phyloP scores from a whole-genome alignment of 2,888 invertebrate species.

The Pandemis heparana region DNA sequence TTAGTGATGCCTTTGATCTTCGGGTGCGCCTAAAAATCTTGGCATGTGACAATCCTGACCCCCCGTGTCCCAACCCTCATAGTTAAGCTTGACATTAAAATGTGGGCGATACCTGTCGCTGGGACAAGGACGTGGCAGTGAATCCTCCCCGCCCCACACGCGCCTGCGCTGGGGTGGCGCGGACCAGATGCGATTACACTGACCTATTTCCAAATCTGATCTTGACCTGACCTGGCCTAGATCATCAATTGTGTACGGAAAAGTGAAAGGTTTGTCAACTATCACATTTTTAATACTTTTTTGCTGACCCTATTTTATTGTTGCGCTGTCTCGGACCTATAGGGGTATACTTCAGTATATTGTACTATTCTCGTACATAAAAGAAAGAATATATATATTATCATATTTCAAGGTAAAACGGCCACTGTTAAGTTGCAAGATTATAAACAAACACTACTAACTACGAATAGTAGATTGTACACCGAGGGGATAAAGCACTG shows the following conservation, averaged over 20 bases:
- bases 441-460: no score
- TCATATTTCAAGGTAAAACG: no score
- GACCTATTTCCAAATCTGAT: conserved; percentile 72
- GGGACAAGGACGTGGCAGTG: conserved; percentile 39
- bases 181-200: conserved; percentile 64
- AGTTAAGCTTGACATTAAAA: conserved; percentile 26
- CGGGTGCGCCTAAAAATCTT: background rate
- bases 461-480: no score
- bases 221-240: conserved; percentile 66
- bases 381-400: no score
- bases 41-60: background rate
- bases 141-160: conserved; percentile 41
- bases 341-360: no score
- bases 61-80: background rate
- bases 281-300: background rate
- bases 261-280: background rate
- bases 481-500: no score
- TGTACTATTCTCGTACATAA: no score
- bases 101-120: conserved; percentile 16
- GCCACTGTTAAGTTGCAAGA: no score
- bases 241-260: conserved; percentile 45
- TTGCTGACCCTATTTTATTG: background rate
- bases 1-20: no score
- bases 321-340: background rate
- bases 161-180: conserved; percentile 46